Evolutionary conservation across 2,888 invertebrate genomes (phyloP), one percentile per base, ranked within the genome.

Genomic region (Isotomurus palustris): DNA sequence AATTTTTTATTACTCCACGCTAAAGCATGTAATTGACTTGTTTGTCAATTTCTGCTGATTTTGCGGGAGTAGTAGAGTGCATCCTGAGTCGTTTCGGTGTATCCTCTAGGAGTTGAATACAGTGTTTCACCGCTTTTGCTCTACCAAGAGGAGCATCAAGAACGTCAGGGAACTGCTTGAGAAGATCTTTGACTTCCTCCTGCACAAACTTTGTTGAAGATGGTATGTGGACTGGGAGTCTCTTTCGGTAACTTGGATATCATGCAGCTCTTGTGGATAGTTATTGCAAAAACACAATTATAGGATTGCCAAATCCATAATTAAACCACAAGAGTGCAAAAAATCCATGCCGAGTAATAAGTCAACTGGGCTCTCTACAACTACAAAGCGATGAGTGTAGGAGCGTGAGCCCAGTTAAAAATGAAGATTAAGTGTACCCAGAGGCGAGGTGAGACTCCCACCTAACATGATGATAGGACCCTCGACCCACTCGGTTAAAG

Each of bases 41-140:
- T 12, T 32, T 32, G 32, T 12, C 8, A 32, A 32, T 32, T 12
- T 32, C 32, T 12, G 8, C 32, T 10, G 8, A 12, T 12, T 32
- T 32, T 32, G 8, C 10, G 8, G 32, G 32, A 32, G 32, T 10
- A 12, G 32, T 32, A 32, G 32, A 32, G 12, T 32, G 12, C 32
- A 12, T 8, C 8, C 32, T 8, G 8, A 10, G 32, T n/a, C n/a
- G n/a, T n/a, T n/a, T n/a, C n/a, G n/a, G n/a, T n/a, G n/a, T n/a
- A n/a, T n/a, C n/a, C n/a, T n/a, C n/a, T n/a, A n/a, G n/a, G n/a
- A n/a, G n/a, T n/a, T n/a, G n/a, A n/a, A n/a, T n/a, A n/a, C n/a
- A 32, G 17, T 56, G 56, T 22, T 52, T 14, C 4, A 41, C 22
- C 12, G n/a, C 17, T n/a, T 45, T 53, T 5, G 24, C 44, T 19